Percentiles rank a stretch among this genome's conserved stretches.
Evolutionary conservation across 2,113 vertebrate species (phyloP).

Genomic region (Neolamprologus hecqui): DNA sequence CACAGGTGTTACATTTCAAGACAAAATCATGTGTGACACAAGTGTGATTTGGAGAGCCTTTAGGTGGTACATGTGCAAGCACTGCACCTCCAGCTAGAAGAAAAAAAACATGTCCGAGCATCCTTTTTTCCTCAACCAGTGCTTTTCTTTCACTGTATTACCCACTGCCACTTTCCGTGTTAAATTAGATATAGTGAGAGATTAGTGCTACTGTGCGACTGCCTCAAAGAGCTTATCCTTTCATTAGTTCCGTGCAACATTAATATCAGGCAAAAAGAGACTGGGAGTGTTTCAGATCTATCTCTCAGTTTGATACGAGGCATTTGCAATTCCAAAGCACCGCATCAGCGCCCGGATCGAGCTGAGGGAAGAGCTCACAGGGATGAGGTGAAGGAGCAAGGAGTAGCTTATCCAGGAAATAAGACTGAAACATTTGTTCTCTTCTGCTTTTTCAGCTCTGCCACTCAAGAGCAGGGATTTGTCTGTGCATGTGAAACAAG

Average conservation of each 20-base stretch:
- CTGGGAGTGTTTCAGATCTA: conserved; percentile 6
- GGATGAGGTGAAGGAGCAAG: neutral
- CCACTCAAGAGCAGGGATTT: conserved; percentile 17
- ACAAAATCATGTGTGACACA: conserved; percentile 17
- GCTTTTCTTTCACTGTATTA: neutral
- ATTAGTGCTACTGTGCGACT: conserved; percentile 26
- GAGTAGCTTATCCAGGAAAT: conserved; percentile 4
- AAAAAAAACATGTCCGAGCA: neutral
- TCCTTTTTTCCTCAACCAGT: neutral
- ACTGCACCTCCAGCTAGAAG: neutral
- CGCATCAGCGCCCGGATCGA: neutral
- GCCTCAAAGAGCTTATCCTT: conserved; percentile 31
- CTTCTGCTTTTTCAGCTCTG: neutral
- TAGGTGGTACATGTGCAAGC: neutral
- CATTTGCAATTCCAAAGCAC: conserved; percentile 41
- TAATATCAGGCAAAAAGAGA: conserved; percentile 22
- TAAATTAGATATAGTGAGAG: conserved; percentile 28
- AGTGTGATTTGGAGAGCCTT: neutral
- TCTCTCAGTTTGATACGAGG: conserved; percentile 15
- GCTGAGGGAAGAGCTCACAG: neutral
- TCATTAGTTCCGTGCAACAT: conserved; percentile 34
- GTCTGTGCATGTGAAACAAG: neutral
- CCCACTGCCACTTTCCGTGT: neutral
- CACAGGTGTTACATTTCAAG: conserved; percentile 17
- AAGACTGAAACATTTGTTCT: neutral